Evolutionary conservation across 2,888 invertebrate genomes (phyloP).

Genomic region (Caenorhabditis uteleia): DNA sequence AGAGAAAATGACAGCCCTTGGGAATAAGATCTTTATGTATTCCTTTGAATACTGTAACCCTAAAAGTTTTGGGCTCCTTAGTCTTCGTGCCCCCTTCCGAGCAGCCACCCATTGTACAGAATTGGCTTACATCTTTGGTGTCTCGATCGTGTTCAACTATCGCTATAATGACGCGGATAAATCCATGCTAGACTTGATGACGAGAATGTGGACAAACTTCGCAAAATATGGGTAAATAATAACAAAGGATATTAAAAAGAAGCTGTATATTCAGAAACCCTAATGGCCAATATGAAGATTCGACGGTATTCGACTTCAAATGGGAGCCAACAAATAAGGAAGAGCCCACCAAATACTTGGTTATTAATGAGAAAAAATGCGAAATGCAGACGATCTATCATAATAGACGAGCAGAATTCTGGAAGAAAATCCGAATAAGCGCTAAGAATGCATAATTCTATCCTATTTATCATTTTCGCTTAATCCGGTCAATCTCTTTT

Average conservation of each 20-base stretch:
- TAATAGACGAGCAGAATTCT: constrained; percentile 50
- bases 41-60: constrained; percentile 60
- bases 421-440: constrained; percentile 45
- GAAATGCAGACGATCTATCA: constrained; percentile 51
- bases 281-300: constrained; percentile 59
- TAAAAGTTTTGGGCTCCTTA: constrained; percentile 55
- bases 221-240: constrained; percentile 58
- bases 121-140: constrained; percentile 62
- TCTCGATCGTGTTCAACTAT: constrained; percentile 60
- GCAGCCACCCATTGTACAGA: constrained; percentile 62
- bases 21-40: constrained; percentile 54
- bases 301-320: constrained; percentile 56
- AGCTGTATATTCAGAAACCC: constrained; percentile 59
- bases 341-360: constrained; percentile 36
- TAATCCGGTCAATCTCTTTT: not conserved
- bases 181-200: constrained; percentile 57
- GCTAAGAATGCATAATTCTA: constrained; percentile 23
- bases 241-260: not conserved
- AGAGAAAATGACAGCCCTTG: constrained; percentile 49
- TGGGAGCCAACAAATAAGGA: constrained; percentile 55
- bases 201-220: constrained; percentile 65
- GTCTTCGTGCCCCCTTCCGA: constrained; percentile 57
- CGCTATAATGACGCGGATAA: constrained; percentile 54
- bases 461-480: not conserved
- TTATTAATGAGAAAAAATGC: constrained; percentile 53